These are phyloP conservation scores for Cebuella pygmaea DNA, from an alignment of 2,797 vertebrate species.

Conservation along the genomic window DNA sequence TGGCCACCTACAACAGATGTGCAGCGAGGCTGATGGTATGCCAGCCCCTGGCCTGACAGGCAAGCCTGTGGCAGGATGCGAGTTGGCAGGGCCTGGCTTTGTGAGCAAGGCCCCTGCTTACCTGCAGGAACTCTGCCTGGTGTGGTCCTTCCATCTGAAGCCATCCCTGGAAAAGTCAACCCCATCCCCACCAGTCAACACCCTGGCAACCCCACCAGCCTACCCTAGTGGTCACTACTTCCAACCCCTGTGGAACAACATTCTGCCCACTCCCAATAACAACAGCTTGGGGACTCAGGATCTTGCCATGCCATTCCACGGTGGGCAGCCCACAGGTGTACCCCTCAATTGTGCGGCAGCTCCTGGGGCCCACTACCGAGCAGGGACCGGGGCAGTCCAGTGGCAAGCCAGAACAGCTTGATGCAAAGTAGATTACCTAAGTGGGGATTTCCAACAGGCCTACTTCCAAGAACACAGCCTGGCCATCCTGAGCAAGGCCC, in stretches of 20 bases:
- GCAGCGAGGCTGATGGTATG: slow-evolving; percentile 89
- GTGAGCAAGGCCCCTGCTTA: slow-evolving; percentile 93
- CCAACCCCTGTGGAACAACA: slow-evolving; percentile 97
- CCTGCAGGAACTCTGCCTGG: slow-evolving; percentile 95
- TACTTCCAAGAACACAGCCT: slow-evolving; percentile 99
- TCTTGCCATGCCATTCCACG: slow-evolving; percentile 95
- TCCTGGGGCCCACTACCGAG: slow-evolving; percentile 94
- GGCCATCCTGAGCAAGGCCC: slow-evolving; percentile 96
- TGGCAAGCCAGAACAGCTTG: slow-evolving; percentile 93
- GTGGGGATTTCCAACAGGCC: slow-evolving; percentile 98
- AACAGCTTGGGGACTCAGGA: slow-evolving; percentile 99
- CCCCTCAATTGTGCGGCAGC: slow-evolving; percentile 94
- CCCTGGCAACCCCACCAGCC: slow-evolving; percentile 92
- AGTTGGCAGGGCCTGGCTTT: slow-evolving; percentile 89
- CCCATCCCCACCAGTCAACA: slow-evolving; percentile 94
- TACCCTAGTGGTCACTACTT: slow-evolving; percentile 98
- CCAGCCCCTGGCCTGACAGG: slow-evolving; percentile 88
- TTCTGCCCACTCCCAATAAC: slow-evolving; percentile 98
- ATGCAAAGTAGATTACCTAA: slow-evolving; percentile 98
- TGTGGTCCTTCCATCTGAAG: slow-evolving; percentile 96
- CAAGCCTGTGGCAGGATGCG: slow-evolving; percentile 91
- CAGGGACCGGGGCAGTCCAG: slow-evolving; percentile 86
- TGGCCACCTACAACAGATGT: slow-evolving; percentile 94
- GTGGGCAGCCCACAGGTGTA: slow-evolving; percentile 89
- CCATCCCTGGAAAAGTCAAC: slow-evolving; percentile 95